These are phyloP conservation scores for Cygnus olor DNA, from an alignment of 2,797 vertebrate species.

Conservation along the genomic window DNA sequence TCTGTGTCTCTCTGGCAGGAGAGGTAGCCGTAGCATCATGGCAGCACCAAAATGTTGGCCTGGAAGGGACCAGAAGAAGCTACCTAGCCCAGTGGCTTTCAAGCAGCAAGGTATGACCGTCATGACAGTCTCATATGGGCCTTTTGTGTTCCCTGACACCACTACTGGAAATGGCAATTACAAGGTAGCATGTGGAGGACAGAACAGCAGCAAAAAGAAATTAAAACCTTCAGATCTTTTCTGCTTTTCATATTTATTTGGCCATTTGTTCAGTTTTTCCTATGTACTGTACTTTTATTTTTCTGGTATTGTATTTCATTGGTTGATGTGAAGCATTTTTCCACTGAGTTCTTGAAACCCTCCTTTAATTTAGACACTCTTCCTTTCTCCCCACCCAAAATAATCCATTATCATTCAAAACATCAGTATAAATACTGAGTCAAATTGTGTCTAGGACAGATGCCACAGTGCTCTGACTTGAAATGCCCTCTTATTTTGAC, in stretches of 20 bases:
- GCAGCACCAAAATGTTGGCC: neutral
- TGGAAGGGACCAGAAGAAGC: neutral
- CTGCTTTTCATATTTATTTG: neutral
- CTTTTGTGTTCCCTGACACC: neutral
- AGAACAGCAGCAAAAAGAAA: neutral
- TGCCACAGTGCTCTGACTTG: neutral
- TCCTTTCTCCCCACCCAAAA: neutral
- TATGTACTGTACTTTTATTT: neutral
- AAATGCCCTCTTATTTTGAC: neutral
- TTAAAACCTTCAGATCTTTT: neutral
- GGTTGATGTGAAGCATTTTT: neutral
- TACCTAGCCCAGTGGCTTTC: neutral
- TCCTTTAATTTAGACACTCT: neutral
- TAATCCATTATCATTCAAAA: neutral
- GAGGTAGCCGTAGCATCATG: neutral
- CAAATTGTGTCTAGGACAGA: neutral
- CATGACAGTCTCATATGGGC: fast-evolving
- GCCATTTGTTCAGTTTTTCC: neutral
- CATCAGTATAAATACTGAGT: neutral
- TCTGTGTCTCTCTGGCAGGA: neutral
- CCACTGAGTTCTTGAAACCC: neutral
- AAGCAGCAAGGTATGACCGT: neutral
- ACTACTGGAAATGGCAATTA: neutral
- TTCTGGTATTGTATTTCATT: neutral
- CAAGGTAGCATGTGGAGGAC: neutral